These are phyloP conservation scores for Callipepla squamata DNA, from an alignment of 2,113 vertebrate genomes.

Conservation along the genomic window DNA sequence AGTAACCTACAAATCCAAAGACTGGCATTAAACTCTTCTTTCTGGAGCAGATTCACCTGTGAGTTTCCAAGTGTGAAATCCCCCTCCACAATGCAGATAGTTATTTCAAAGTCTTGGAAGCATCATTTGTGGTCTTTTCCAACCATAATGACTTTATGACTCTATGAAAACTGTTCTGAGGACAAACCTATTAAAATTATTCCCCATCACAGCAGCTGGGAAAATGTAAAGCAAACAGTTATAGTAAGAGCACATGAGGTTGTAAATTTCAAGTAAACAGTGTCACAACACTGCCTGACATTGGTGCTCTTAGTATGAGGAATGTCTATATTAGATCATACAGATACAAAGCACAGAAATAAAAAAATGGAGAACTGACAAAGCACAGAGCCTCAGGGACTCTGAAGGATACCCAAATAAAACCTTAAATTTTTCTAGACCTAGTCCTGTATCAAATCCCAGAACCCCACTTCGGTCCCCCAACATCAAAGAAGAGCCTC, in stretches of 20 bases:
- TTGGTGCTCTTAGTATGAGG: not conserved
- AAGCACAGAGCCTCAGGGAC: not conserved
- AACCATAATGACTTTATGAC: too few relatives aligned
- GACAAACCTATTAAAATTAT: not conserved
- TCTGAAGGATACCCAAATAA: not conserved
- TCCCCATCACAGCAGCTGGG: not conserved
- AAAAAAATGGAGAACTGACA: not conserved
- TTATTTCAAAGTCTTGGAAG: not conserved
- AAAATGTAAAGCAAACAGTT: not conserved
- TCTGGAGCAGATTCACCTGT: not conserved
- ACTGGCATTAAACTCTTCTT: not conserved
- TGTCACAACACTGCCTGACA: not conserved
- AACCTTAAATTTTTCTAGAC: not conserved
- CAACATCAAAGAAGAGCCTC: not conserved
- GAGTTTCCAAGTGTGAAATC: not conserved
- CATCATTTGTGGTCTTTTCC: too few relatives aligned
- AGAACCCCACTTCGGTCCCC: not conserved
- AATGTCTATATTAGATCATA: fast-evolving
- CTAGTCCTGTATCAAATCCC: not conserved
- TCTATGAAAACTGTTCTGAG: not conserved
- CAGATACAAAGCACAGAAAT: not conserved
- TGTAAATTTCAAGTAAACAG: not conserved
- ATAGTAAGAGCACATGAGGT: not conserved
- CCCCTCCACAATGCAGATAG: not conserved
- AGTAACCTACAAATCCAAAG: constrained; percentile 29